These are phyloP conservation scores for Prolemur simus DNA, from an alignment of 2,113 vertebrate species.

Conservation along the genomic window DNA sequence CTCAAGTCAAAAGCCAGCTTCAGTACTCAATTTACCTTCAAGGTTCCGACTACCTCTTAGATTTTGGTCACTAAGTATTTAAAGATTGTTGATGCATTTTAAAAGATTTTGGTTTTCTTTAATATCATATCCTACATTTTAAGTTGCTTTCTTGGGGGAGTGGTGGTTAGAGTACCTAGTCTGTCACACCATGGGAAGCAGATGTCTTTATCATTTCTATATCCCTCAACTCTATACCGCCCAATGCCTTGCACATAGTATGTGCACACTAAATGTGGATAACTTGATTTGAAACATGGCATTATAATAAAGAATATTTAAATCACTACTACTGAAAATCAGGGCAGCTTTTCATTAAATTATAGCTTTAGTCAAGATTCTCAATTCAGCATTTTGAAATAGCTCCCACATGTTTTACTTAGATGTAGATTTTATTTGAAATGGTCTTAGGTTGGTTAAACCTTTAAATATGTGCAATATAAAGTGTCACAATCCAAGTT, in stretches of 20 bases:
- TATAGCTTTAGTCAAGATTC: conserved; percentile 1
- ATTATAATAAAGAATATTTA: neutral
- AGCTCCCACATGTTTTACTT: neutral
- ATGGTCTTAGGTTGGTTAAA: neutral
- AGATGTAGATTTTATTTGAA: conserved; percentile 22
- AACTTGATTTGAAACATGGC: neutral
- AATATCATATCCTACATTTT: neutral
- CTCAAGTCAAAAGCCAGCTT: neutral
- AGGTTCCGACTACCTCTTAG: neutral
- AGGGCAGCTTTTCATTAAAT: conserved; percentile 36
- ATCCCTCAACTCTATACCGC: neutral
- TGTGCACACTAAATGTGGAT: neutral
- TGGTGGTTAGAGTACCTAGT: neutral
- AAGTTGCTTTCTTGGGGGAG: neutral
- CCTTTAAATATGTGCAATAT: neutral
- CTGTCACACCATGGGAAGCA: neutral
- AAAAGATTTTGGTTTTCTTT: neutral
- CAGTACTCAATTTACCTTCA: neutral
- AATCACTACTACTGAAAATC: neutral
- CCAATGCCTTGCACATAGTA: neutral
- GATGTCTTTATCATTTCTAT: neutral
- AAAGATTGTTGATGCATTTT: neutral
- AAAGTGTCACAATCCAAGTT: neutral
- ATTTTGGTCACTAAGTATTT: neutral
- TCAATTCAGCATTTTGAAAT: conserved; percentile 49